Evolutionary conservation across 2,797 vertebrate genomes (phyloP), one percentile per base, ranked within the genome.

Genomic region (Valencia hispanica): DNA sequence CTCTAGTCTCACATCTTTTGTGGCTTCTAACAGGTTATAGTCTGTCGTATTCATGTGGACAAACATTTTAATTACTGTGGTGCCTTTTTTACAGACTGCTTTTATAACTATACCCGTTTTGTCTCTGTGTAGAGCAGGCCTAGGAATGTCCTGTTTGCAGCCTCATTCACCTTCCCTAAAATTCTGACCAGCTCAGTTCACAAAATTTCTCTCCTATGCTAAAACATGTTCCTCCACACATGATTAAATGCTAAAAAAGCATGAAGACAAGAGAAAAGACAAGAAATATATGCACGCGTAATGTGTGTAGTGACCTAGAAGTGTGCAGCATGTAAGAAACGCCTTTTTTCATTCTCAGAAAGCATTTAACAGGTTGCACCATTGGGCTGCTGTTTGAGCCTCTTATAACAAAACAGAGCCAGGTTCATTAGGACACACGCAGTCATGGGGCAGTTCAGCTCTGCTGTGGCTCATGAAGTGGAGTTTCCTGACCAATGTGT

Each of bases 261-360:
- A 39, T 39, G 61, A 65, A 39, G 15, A 65, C 9, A 39, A 34
- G 22, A 22, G 18, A 25, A 9, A 39, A 20, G 34, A 18, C 1
- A 15, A 34, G 34, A 39, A 63, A 70, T 70, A 25, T 48, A 12
- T 50, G 30, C 18, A 51, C 8, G 9, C 9, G 22, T 70, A 18
- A 69, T 48, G 45, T 50, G 45, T 69, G 68, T 70, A 9, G 68
- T 34, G 48, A 51, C 69, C 47, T 22, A 70, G 32, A 70, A 34
- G 69, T 34, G 30, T 36, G 20, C 0, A 22, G 5, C 9, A 48
- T 70, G 47, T 34, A 34, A 51, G 59, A 61, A 5, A 70, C 15
- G 11, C 20, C 11, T 50, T 34, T 70, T 36, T 51, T 70, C n/a
- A 34, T 50, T 36, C 22, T 50, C 68, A 48, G 8, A 32, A 51